Conservation (phyloP, 2,113 vertebrate genomes). For the Gnathonemus echidnorhynchus region DNA sequence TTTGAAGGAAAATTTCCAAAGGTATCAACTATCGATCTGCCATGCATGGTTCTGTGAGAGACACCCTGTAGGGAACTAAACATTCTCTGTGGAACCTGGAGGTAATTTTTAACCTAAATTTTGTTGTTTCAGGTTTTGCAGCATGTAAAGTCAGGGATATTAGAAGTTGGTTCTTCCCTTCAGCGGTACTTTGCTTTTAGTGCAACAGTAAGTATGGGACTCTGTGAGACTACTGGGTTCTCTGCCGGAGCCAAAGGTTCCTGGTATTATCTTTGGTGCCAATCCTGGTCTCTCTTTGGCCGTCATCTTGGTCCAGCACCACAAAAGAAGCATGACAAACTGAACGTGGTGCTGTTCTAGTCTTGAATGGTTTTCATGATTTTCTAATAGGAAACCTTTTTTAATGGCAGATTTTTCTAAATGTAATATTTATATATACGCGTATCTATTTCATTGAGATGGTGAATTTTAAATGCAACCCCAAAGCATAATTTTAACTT, state of each 20-base stretch:
- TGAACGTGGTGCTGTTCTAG: not conserved
- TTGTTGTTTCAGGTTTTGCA: conserved; percentile 59
- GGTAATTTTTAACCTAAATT: not conserved
- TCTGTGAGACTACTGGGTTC: not conserved
- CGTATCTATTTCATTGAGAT: not conserved
- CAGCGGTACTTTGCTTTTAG: conserved; percentile 37
- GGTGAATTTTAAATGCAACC: not conserved
- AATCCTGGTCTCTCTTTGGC: conserved; percentile 34
- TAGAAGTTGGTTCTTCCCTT: conserved; percentile 58
- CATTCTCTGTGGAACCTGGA: not conserved
- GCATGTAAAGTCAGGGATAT: conserved; percentile 56
- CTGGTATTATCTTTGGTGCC: conserved; percentile 45
- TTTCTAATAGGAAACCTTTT: not conserved
- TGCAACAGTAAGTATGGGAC: conserved; percentile 21
- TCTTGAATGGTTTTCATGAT: not conserved
- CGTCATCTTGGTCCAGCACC: not conserved
- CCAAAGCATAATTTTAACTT: conserved; percentile 36
- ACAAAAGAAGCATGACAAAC: not conserved
- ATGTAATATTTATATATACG: not conserved
- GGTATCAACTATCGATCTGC: not conserved
- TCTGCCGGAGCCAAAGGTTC: conserved; percentile 23
- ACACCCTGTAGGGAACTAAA: not conserved
- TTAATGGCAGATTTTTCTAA: not conserved
- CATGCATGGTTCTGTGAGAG: not conserved
- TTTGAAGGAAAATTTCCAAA: not conserved